Evolutionary conservation across 2,797 vertebrate genomes (phyloP), one percentile per base, ranked within the genome.

Genomic region (Sebastes reedi): DNA sequence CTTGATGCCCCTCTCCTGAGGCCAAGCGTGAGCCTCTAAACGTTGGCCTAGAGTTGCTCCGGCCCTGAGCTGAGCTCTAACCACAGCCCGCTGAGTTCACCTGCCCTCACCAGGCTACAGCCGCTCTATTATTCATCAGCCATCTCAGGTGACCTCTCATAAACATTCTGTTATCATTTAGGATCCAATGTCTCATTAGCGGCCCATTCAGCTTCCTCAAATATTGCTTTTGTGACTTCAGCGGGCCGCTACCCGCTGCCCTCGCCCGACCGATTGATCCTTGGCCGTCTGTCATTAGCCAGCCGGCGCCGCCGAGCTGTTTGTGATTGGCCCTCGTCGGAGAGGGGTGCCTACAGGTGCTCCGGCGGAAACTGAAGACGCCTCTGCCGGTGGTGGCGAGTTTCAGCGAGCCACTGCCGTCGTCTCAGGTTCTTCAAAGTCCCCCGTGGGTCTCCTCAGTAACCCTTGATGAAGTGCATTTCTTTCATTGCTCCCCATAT

Each of bases 111-210:
- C 55, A 8, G 55, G 81, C 82, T 80, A 8, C 80, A 64, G 70
- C 73, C 27, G 3, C 60, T 95, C 62, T 82, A 95, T 95, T 92
- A 95, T 95, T 94, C 79, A 95, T 64, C 75, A 77, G 67, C 29
- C 82, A 8, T 91, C 92, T 95, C 93, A 76, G 82, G 82, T 92
- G 75, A 88, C 91, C 88, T 83, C 90, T 85, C 90, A 90, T 94
- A 94, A 95, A 93, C 91, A 89, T 86, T 83, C 86, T 84, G 88
- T 93, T 95, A 92, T 94, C 91, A 84, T 94, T 94, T 92, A 82
- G 92, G 91, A 92, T 96, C 95, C 89, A 58, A 25, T 95, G 92
- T 94, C 94, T 93, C 93, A 94, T 95, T 95, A 95, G 87, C 52
- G 76, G 69, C 11, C 87, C 67, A 69, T 89, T 92, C 86, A 88